Base-by-base conservation (phyloP, 2,888 invertebrate species). In the Cloeon dipterum region DNA sequence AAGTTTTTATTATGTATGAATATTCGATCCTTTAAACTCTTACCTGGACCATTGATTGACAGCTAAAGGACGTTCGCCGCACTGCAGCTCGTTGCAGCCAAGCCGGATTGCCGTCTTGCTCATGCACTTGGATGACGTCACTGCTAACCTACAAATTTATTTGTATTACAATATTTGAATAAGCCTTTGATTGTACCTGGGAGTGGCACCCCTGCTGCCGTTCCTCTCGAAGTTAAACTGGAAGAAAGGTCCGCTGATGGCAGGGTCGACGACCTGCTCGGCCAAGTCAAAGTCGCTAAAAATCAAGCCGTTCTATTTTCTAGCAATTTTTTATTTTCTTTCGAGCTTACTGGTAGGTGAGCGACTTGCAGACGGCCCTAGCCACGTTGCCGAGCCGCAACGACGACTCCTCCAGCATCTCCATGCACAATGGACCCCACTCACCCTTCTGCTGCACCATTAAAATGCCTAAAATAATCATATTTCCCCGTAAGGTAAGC, bases 321-420 rank as follows among this genome's bases (percentile, higher is more conserved):
- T 11, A 7, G 13, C n/a, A 21, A 20, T 20, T 2, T n/a, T n/a
- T n/a, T n/a, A n/a, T n/a, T n/a, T n/a, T n/a, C n/a, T n/a, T n/a
- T n/a, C n/a, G n/a, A n/a, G n/a, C n/a, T n/a, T 56, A 77, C 77
- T 68, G 66, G 53, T 71, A 79, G 11, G 78, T 78, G 59, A 78
- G 70, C 3, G 76, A 70, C 48, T 69, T 67, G 55, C 79, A 81
- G 3, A 79, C 74, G 1, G 77, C 74, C 49, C 68, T 62, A 4
- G 77, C 79, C 25, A 81, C 61, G 49, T 78, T 76, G 16, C 69
- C 63, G 20, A 78, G 58, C 46, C 70, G 66, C 57, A 72, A 68
- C 3, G 65, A 59, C 34, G 68, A 63, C 20, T 43, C 45, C 35
- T 65, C 61, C 47, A 74, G 70, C 42, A 69, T 72, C 42, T 73